These are phyloP conservation scores for Oostethus manadensis DNA, from an alignment of 2,113 vertebrate genomes.

Conservation along the genomic window DNA sequence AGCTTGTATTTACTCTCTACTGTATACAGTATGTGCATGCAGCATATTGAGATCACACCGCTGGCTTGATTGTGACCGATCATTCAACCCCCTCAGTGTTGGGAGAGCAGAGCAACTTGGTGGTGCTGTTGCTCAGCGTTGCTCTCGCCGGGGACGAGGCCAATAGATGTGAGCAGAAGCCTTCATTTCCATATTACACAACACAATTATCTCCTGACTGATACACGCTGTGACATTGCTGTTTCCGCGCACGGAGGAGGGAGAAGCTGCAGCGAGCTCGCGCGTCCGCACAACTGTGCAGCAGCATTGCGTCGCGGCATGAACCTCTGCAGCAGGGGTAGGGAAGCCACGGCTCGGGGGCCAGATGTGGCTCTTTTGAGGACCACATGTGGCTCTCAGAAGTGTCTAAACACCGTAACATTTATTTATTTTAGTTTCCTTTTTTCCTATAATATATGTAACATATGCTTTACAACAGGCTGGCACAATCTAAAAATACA, in stretches of 20 bases:
- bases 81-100: constrained; percentile 1
- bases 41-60: not conserved
- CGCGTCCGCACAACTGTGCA: not conserved
- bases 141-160: not conserved
- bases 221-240: constrained; percentile 4
- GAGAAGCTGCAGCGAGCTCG: not conserved
- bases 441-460: too few relatives aligned
- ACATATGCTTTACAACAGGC: too few relatives aligned
- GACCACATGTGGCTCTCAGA: too few relatives aligned
- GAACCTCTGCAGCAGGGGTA: not conserved
- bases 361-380: too few relatives aligned
- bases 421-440: too few relatives aligned
- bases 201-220: constrained; percentile 12
- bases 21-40: too few relatives aligned
- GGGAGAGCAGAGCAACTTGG: constrained; percentile 3
- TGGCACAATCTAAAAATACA: too few relatives aligned
- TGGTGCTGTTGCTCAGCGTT: constrained; percentile 10
- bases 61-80: not conserved
- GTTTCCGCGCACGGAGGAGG: not conserved
- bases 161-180: constrained; percentile 3
- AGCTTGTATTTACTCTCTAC: too few relatives aligned
- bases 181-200: constrained; percentile 8
- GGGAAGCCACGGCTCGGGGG: too few relatives aligned
- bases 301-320: not conserved
- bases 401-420: too few relatives aligned